Evolutionary conservation across 2,888 invertebrate genomes (phyloP).

Genomic region (Euproctis similis): DNA sequence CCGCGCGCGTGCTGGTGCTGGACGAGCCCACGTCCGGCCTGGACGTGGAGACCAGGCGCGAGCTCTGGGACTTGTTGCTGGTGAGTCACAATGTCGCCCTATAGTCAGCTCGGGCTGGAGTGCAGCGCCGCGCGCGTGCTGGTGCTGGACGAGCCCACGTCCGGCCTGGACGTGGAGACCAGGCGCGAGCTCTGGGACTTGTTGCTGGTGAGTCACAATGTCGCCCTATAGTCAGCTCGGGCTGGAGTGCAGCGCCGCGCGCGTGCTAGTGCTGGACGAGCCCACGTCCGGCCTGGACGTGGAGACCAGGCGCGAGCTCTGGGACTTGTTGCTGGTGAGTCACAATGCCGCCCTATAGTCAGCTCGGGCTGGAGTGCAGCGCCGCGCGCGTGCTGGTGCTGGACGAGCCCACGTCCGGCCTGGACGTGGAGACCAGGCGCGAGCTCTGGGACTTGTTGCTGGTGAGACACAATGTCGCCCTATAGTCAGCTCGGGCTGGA

Average conservation of each 20-base stretch:
- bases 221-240: too few relatives aligned
- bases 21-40: conserved; percentile 84
- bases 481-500: too few relatives aligned
- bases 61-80: conserved; percentile 36
- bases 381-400: too few relatives aligned
- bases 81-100: too few relatives aligned
- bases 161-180: conserved; percentile 45
- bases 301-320: conserved; percentile 38
- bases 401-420: conserved; percentile 83
- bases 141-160: conserved; percentile 89
- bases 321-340: conserved; percentile 29
- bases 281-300: conserved; percentile 77
- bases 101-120: too few relatives aligned
- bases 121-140: too few relatives aligned
- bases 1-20: too few relatives aligned
- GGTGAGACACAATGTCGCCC: conserved; percentile 6
- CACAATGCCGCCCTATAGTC: too few relatives aligned
- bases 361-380: too few relatives aligned
- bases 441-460: conserved; percentile 37
- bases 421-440: conserved; percentile 42
- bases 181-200: conserved; percentile 41
- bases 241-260: too few relatives aligned
- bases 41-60: conserved; percentile 40
- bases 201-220: conserved; percentile 15
- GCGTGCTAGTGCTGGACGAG: conserved; percentile 86